Evolutionary conservation across 2,888 invertebrate genomes (phyloP), one percentile per base, ranked within the genome.

Genomic region (Tachina lurida): DNA sequence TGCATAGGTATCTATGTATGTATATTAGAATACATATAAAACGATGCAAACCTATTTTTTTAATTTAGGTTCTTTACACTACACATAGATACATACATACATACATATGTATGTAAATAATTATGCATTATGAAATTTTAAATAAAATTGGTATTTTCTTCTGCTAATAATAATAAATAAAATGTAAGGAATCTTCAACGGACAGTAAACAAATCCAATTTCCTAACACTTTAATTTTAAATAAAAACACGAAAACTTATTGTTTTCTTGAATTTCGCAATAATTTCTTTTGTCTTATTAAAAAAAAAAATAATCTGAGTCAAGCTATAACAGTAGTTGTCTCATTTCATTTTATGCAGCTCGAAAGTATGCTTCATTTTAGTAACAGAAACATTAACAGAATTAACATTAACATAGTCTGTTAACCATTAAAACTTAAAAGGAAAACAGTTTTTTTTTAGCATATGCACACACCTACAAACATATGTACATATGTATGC

Each of bases 261-360:
- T 65, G 3, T 47, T 31, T 58, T 31, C 15, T 80, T 63, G 73
- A 84, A 84, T 84, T 81, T 84, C 84, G 74, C 84, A 84, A 84
- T 49, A 70, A 58, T 65, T 71, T 54, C 10, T 65, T 58, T 77
- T 73, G 10, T 73, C 10, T 54, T 31, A 19, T 49, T 58, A 19
- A 12, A 58, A 71, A 45, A n/a, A 45, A 41, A 39, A 41, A 22
- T 47, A 45, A 10, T 47, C 22, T 17, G 47, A 52, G 15, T n/a
- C 49, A 9, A 68, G 10, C 31, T 39, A 39, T 73, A 13, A 68
- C 39, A 76, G 9, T 58, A 73, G 77, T 77, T 77, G 77, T 83
- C 77, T 77, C 65, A 13, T 60, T 77, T 71, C 58, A 56, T 9
- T 52, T 39, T 22, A 19, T 2, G 13, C 10, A 19, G 73, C 86